Percentiles rank a stretch among this genome's conserved stretches.
phyloP scores from a whole-genome alignment of 2,113 vertebrate species.

The Periophthalmodon schlosseri region DNA sequence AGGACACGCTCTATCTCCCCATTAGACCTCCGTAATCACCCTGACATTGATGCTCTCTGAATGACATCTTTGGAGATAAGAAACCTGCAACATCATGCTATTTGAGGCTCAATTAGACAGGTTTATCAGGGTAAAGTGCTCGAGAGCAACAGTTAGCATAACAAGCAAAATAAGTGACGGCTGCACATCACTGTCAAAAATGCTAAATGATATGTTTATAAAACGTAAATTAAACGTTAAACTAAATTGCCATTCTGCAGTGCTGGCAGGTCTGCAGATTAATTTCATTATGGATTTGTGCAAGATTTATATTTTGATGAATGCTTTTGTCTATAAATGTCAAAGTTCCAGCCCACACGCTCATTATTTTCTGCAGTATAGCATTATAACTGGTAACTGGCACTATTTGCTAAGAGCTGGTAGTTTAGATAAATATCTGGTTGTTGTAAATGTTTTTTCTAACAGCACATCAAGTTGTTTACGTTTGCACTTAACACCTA shows the following conservation, averaged over 20 bases:
- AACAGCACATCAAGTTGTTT: neutral
- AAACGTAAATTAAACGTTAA: neutral
- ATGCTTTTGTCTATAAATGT: neutral
- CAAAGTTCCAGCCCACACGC: neutral
- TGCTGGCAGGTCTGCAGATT: neutral
- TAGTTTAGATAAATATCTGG: neutral
- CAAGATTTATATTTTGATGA: conserved; percentile 1
- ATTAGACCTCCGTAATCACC: conserved; percentile 35
- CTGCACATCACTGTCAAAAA: conserved; percentile 25
- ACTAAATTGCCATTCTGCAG: neutral
- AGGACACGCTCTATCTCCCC: conserved; percentile 15
- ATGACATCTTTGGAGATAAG: conserved; percentile 48
- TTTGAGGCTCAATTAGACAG: conserved; percentile 36
- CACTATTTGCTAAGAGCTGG: neutral
- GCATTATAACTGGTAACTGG: neutral
- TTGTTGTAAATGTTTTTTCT: neutral
- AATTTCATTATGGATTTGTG: neutral
- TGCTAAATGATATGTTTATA: conserved; percentile 11
- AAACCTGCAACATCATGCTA: conserved; percentile 50
- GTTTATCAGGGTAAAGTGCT: conserved; percentile 52
- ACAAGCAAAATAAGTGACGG: conserved; percentile 33
- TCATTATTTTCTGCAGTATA: neutral
- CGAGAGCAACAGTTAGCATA: conserved; percentile 21
- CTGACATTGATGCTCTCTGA: conserved; percentile 35
- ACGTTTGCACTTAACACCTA: neutral